Evolutionary conservation across 1,140 invertebrate genomes (phyloP), one percentile per base, ranked within the genome.

Genomic region (Pseudachorutes palmiensis): DNA sequence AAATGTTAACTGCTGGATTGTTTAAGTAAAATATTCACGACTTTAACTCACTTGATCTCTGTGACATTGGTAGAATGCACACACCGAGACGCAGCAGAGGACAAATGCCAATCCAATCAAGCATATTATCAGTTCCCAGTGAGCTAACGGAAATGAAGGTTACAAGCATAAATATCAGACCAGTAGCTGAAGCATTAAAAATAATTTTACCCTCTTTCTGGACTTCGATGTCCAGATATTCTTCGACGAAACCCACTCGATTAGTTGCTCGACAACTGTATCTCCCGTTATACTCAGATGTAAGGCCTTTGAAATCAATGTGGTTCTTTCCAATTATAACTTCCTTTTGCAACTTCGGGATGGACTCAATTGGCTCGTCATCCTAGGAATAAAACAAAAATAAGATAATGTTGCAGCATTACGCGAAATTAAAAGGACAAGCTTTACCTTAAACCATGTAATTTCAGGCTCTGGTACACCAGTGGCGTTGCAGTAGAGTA

Each of bases 191-290:
- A 12, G 16, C 16, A 30, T n/a, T 16, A 66, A 33, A 45, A 60
- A 22, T 32, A 64, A 51, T 62, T 62, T n/a, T 32, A 57, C 16
- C 0, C 12, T 26, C 28, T 57, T 58, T 16, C 14, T 77, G 73
- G 0, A 84, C 76, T 26, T 70, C 60, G n/a, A 83, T 79, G 0
- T 72, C 74, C 32, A 76, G 70, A 58, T 69, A 78, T 26, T 71
- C 65, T 33, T 71, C 70, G 5, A 73, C 65, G 26, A 48, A 67
- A 5, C 79, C 79, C 3, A 77, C 67, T 62, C 79, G 48, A 65
- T 75, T 77, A 2, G 36, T 29, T 2, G 72, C 74, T 36, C 30
- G 22, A 55, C 75, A 77, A 33, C 12, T 61, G 67, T 75, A 77
- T 26, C 58, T 16, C 24, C 75, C 75, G 57, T 72, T 65, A 19